Evolutionary conservation across 1,140 invertebrate species (phyloP), one percentile per base, ranked within the genome.

Genomic region (Tetragnatha versicolor): DNA sequence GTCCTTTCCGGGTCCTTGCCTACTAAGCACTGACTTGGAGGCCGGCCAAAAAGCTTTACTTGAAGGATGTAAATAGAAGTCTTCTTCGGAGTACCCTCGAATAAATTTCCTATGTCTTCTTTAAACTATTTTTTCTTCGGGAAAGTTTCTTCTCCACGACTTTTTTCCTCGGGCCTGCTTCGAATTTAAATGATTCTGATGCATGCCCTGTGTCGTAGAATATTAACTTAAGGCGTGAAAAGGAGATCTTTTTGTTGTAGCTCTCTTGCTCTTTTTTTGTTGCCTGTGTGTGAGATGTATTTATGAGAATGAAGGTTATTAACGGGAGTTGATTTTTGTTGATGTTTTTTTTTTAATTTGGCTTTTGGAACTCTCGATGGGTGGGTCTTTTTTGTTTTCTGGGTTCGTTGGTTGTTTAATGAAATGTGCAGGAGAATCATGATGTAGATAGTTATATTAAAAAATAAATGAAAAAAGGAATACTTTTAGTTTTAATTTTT

Each of bases 91-190:
- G 31, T 60, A 65, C 73, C 55, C 55, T 45, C 60, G 73, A 77
- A 77, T 77, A 77, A 77, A 77, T 77, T 77, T 77, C 61, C 73
- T 25, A 77, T 77, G 60, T 65, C 73, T 77, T 77, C 73, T 77
- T 77, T 51, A 65, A 65, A 66, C 61, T 77, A 61, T 65, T 72
- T 72, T 49, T 39, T 55, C 33, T 65, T 47, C 53, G 35, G 33
- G 35, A 70, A 63, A 42, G 22, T 29, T 63, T 75, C 33, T 68
- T 60, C 42, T 63, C 45, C n/a, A n/a, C 63, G 53, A 49, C 35
- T 65, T 77, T 37, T 60, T 61, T 49, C 35, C 27, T 31, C 6
- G 31, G 42, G 27, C 35, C 33, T 77, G 73, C 60, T 31, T 39
- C 61, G 73, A 77, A 77, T 77, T 77, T 77, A 77, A 66, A 77